Percentiles rank a stretch among this genome's conserved stretches.
Conservation (phyloP, 2,888 invertebrate genomes). For the Epinotia nisella region DNA sequence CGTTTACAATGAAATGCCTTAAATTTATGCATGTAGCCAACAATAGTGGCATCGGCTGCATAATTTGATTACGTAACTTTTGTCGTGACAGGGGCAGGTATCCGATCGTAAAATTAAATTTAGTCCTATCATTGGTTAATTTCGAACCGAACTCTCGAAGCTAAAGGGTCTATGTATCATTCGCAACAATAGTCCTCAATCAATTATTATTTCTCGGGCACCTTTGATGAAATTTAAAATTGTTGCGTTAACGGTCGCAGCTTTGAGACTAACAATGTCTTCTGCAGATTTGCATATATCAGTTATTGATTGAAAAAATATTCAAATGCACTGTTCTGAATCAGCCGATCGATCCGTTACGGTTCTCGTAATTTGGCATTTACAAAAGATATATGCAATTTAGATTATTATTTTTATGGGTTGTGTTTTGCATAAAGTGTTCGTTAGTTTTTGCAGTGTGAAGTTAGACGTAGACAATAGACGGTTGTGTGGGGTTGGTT, state of each 20-base stretch:
- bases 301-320: conserved; percentile 84
- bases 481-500: conserved; percentile 60
- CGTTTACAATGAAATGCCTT: conserved; percentile 77
- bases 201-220: conserved; percentile 82
- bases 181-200: conserved; percentile 78
- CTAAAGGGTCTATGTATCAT: conserved; percentile 73
- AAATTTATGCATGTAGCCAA: conserved; percentile 80
- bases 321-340: conserved; percentile 78
- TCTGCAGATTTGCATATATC: conserved; percentile 80
- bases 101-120: conserved; percentile 83
- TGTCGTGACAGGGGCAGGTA: conserved; percentile 79
- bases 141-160: conserved; percentile 76
- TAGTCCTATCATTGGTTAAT: conserved; percentile 83
- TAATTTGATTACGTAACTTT: conserved; percentile 83
- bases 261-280: conserved; percentile 75
- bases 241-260: conserved; percentile 80
- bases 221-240: conserved; percentile 82
- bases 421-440: conserved; percentile 53
- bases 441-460: conserved; percentile 47
- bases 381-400: conserved; percentile 63
- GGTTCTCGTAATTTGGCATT: conserved; percentile 70
- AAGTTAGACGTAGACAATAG: conserved; percentile 61
- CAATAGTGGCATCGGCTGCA: conserved; percentile 82
- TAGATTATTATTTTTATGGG: conserved; percentile 61
- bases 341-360: conserved; percentile 79